Evolutionary conservation across 2,113 vertebrate species (phyloP).

Genomic region (Camelus dromedarius): DNA sequence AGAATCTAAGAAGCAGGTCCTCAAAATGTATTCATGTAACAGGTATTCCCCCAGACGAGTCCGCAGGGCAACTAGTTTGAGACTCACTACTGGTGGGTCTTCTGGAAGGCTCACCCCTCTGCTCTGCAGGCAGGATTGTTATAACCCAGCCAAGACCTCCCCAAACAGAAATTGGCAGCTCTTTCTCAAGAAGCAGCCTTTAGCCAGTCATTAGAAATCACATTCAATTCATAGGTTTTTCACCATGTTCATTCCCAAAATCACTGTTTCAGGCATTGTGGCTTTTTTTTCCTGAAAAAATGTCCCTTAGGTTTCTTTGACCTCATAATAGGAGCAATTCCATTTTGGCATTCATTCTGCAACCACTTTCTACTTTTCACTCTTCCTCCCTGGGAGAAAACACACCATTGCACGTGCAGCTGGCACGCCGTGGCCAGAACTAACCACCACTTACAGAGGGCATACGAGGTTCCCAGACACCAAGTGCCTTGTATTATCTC

Average conservation of each 20-base stretch:
- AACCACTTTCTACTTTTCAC: not conserved
- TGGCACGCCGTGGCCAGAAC: not conserved
- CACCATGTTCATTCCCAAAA: not conserved
- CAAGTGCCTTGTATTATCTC: not conserved
- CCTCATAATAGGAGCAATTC: not conserved
- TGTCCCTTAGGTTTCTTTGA: not conserved
- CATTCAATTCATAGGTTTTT: not conserved
- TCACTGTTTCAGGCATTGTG: not conserved
- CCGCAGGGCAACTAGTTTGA: not conserved
- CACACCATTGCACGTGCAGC: accelerated
- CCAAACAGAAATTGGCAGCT: not conserved
- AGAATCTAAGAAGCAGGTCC: not conserved
- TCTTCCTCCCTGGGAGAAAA: not conserved
- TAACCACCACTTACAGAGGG: accelerated
- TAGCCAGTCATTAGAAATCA: not conserved
- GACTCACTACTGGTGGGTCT: accelerated
- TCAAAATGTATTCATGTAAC: not conserved
- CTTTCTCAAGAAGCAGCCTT: not conserved
- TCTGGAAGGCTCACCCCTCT: not conserved
- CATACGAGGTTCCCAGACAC: not conserved
- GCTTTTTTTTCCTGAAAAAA: not conserved
- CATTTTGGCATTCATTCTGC: not conserved
- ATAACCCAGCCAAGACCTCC: not conserved
- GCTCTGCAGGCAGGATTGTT: not conserved
- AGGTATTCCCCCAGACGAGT: not conserved